Conservation (phyloP, 2,888 invertebrate species). For the Parnassius glacialis region DNA sequence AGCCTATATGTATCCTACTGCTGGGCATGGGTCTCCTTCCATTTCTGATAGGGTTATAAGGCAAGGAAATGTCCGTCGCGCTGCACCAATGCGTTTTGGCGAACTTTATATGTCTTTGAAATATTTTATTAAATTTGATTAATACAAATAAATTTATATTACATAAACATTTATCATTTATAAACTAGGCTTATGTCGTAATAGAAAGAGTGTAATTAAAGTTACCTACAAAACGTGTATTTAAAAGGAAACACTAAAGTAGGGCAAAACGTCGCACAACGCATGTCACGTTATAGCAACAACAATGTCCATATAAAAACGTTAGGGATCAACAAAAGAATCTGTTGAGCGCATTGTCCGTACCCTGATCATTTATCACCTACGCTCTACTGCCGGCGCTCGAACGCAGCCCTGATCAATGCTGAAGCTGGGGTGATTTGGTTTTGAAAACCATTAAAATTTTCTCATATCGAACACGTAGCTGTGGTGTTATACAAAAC, state of each 20-base stretch:
- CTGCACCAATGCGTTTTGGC: too few relatives aligned
- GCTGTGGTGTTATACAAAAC: background rate
- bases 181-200: too few relatives aligned
- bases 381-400: slow-evolving; percentile 69
- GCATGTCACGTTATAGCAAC: slow-evolving; percentile 62
- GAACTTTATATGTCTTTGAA: too few relatives aligned
- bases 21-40: too few relatives aligned
- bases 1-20: too few relatives aligned
- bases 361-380: slow-evolving; percentile 70
- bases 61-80: too few relatives aligned
- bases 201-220: background rate
- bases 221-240: background rate
- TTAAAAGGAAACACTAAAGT: background rate
- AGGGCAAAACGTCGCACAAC: slow-evolving; percentile 11
- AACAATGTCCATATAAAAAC: slow-evolving; percentile 75
- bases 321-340: slow-evolving; percentile 71
- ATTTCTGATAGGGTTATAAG: too few relatives aligned
- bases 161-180: too few relatives aligned
- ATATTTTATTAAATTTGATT: too few relatives aligned
- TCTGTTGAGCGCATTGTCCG: slow-evolving; percentile 74
- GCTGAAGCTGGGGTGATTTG: slow-evolving; percentile 48
- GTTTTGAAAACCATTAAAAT: slow-evolving; percentile 55
- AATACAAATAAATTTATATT: too few relatives aligned
- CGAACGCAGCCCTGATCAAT: slow-evolving; percentile 71
- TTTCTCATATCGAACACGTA: slow-evolving; percentile 35